phyloP scores from a whole-genome alignment of 23 tunicate genomes.

The Halocynthia roretzi region DNA sequence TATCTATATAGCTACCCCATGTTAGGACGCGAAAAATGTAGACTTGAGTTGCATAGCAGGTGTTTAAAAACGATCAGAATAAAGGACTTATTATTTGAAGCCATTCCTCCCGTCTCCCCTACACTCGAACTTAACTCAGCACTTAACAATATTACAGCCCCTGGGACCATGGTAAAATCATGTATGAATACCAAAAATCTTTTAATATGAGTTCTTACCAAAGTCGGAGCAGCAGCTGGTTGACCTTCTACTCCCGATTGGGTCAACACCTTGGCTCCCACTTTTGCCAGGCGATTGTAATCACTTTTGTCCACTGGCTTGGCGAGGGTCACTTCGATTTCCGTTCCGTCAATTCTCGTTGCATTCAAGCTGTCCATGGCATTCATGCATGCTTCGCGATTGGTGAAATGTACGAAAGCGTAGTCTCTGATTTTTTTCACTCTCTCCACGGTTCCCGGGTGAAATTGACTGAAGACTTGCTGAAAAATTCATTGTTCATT shows the following conservation, averaged over 20 bases:
- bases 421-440: constrained; percentile 93
- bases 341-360: constrained; percentile 64
- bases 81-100: background rate
- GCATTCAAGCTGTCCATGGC: constrained; percentile 60
- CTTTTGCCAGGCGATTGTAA: constrained; percentile 96
- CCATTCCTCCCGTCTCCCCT: background rate
- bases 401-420: constrained; percentile 74
- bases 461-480: constrained; percentile 80
- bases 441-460: constrained; percentile 82
- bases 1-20: too few species aligned
- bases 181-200: background rate
- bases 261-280: constrained; percentile 92
- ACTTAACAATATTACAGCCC: background rate
- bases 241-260: constrained; percentile 19
- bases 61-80: too few species aligned
- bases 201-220: constrained; percentile 20
- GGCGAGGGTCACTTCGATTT: constrained; percentile 87
- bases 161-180: background rate
- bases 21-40: too few species aligned
- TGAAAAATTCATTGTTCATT: background rate
- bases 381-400: constrained; percentile 67
- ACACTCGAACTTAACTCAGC: background rate
- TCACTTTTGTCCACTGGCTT: constrained; percentile 99
- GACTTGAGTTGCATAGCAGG: too few species aligned
- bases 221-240: constrained; percentile 17